These are phyloP conservation scores for Okapia johnstoni DNA, from an alignment of 2,113 vertebrate genomes.

Conservation along the genomic window DNA sequence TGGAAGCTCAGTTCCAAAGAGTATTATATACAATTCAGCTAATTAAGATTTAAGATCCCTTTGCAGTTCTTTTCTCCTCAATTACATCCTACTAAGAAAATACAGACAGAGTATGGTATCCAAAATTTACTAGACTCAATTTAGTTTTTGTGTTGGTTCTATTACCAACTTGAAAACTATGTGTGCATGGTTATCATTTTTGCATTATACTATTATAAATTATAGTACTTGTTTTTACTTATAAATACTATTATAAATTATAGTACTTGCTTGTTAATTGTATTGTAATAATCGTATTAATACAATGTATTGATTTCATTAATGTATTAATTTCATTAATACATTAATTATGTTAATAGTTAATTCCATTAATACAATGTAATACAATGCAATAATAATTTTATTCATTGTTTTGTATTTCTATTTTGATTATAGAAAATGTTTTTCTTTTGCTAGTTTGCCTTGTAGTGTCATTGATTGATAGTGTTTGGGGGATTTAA, in stretches of 20 bases:
- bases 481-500: rapidly evolving
- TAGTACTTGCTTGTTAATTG: neutral
- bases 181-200: neutral
- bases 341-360: neutral
- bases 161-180: neutral
- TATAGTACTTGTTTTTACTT: neutral
- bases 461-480: neutral
- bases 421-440: neutral
- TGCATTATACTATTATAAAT: neutral
- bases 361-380: neutral
- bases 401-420: neutral
- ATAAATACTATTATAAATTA: neutral
- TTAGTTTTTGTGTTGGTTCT: neutral
- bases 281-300: neutral
- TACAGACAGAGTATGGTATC: neutral
- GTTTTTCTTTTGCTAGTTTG: neutral
- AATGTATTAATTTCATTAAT: neutral
- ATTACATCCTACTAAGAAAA: neutral
- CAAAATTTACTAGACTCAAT: neutral
- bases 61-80: neutral
- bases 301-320: neutral
- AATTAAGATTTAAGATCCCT: neutral
- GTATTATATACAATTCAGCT: neutral
- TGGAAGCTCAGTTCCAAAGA: neutral
- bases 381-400: neutral